A percentile compares a stretch with the other conserved stretches of the same genome.
These are phyloP conservation scores for Ranitomeya imitator DNA, from an alignment of 2,113 vertebrate species.

Conservation along the genomic window DNA sequence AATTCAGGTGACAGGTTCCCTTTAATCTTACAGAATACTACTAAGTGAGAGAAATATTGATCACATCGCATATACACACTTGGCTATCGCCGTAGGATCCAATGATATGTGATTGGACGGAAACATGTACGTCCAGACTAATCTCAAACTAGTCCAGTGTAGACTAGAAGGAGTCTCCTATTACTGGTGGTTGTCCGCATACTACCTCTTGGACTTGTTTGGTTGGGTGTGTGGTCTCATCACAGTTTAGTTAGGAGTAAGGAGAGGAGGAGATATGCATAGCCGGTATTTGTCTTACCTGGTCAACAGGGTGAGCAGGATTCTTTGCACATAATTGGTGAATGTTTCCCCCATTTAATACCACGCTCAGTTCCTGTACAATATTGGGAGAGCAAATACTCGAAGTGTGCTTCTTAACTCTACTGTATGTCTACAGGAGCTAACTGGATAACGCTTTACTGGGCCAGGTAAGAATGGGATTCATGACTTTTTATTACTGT, in stretches of 20 bases:
- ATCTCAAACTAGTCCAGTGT: too few relatives aligned
- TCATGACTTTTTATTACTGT: neutral
- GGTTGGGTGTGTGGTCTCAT: conserved; percentile 26
- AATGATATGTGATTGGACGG: too few relatives aligned
- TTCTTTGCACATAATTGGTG: conserved; percentile 43
- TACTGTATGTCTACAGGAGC: neutral
- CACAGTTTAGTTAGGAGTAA: conserved; percentile 29
- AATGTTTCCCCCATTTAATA: neutral
- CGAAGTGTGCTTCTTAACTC: neutral
- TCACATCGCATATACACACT: too few relatives aligned
- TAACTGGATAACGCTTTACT: neutral
- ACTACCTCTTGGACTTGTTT: neutral
- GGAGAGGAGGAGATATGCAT: conserved; percentile 26
- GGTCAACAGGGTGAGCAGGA: conserved; percentile 48
- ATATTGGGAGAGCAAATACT: neutral
- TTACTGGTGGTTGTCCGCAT: neutral
- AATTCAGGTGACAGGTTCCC: too few relatives aligned
- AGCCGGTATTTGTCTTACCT: conserved; percentile 51
- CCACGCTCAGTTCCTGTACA: neutral
- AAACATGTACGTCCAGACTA: too few relatives aligned
- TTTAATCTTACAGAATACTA: too few relatives aligned
- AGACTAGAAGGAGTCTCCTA: neutral
- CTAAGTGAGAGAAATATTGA: too few relatives aligned
- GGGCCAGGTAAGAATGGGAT: conserved; percentile 19
- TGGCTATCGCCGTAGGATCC: too few relatives aligned